Percentiles rank a stretch among this genome's conserved stretches.
These are phyloP conservation scores for Cossypha heuglini DNA, from an alignment of 2,797 vertebrate genomes.

Conservation along the genomic window DNA sequence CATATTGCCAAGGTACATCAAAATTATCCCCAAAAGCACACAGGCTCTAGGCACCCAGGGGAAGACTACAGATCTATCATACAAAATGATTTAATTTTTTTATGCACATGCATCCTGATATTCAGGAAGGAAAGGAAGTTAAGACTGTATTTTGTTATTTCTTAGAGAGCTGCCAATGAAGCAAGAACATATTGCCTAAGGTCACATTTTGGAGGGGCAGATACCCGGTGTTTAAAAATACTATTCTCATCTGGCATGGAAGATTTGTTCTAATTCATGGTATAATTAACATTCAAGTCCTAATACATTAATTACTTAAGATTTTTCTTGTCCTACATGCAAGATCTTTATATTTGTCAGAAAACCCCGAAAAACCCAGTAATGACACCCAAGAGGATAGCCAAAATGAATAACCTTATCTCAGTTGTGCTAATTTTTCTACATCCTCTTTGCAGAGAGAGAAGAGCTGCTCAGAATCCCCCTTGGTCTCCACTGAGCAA, in stretches of 20 bases:
- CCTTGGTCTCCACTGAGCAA: background rate
- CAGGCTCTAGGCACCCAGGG: background rate
- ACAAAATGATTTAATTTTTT: background rate
- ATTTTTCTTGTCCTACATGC: background rate
- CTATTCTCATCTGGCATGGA: background rate
- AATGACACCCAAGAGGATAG: background rate
- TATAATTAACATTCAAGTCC: constrained; percentile 23
- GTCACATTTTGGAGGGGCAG: background rate
- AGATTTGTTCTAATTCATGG: background rate
- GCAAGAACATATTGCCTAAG: background rate
- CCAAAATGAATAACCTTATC: background rate
- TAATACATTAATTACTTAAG: constrained; percentile 12
- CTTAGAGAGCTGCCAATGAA: background rate
- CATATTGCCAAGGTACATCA: background rate
- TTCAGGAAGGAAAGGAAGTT: background rate
- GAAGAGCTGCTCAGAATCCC: background rate
- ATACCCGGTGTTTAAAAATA: background rate
- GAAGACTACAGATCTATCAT: background rate
- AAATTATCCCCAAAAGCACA: background rate
- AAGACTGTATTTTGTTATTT: background rate
- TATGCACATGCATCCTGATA: background rate
- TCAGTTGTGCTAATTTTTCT: background rate
- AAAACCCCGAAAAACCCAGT: background rate
- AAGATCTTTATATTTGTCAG: background rate
- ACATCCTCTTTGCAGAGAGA: background rate